Conservation (phyloP, 2,888 invertebrate genomes). For the Pelosia muscerda region DNA sequence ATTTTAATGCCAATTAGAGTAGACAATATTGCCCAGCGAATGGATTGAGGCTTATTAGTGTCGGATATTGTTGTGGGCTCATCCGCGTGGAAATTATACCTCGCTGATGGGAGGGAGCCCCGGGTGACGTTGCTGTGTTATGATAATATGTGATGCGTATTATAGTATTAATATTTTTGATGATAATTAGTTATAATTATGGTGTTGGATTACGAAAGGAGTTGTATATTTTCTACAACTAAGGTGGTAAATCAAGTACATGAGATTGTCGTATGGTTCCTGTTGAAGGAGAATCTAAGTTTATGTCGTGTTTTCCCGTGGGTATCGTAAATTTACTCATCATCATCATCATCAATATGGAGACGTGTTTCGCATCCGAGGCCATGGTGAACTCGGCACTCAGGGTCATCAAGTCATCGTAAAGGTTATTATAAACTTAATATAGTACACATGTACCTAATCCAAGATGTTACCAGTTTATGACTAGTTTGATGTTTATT, state of each 20-base stretch:
- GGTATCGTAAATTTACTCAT: too few relatives aligned
- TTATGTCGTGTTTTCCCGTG: not conserved
- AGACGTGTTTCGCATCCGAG: too few relatives aligned
- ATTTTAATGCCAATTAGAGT: constrained; percentile 84
- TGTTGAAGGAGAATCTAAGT: not conserved
- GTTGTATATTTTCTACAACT: not conserved
- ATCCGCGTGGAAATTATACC: constrained; percentile 68
- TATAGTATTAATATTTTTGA: constrained; percentile 13
- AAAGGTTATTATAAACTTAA: too few relatives aligned
- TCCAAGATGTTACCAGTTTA: too few relatives aligned
- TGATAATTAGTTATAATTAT: constrained; percentile 11
- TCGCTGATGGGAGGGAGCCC: constrained; percentile 40
- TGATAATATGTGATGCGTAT: constrained; percentile 21
- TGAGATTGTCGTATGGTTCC: not conserved
- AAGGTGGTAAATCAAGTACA: not conserved
- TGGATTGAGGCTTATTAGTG: constrained; percentile 83
- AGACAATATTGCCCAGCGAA: constrained; percentile 80
- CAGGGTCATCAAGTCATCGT: too few relatives aligned
- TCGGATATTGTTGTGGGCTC: constrained; percentile 81
- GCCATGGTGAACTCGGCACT: too few relatives aligned
- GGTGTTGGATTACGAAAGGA: constrained; percentile 3
- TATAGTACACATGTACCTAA: too few relatives aligned
- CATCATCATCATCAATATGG: too few relatives aligned
- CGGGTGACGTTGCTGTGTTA: constrained; percentile 41
- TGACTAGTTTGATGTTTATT: too few relatives aligned